Base-by-base conservation (phyloP, 2,888 invertebrate species). In the Eupithecia vulgata region DNA sequence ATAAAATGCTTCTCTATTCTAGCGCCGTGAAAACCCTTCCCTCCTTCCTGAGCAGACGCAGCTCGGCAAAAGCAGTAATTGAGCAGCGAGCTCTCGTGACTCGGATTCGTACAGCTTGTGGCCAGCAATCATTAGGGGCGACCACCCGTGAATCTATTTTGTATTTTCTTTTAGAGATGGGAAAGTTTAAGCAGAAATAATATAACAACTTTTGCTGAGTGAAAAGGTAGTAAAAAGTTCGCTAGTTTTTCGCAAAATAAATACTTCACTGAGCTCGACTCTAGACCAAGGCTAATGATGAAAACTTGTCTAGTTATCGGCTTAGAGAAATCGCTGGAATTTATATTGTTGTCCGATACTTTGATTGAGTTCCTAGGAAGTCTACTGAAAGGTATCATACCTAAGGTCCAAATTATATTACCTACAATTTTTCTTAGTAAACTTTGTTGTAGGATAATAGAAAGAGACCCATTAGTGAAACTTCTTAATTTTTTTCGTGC, bases 91-190 rank as follows among this genome's bases (percentile, higher is more conserved):
- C 68, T 81, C 81, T 86, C 85, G 85, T 85, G 84, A 85, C 84
- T 80, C 25, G 71, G 80, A 76, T 75, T 76, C 73, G 72, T 78
- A 75, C 74, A 79, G 79, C 79, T 79, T 79, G 82, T 82, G 82
- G 83, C 83, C 81, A 67, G 84, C 83, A 84, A 87, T 88, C 85
- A 86, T 86, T 81, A 85, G 82, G 83, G 79, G 81, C 85, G 88
- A 87, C 90, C 90, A 90, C 89, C 90, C 87, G 87, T 84, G 85
- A 88, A 86, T 84, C 84, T 87, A 84, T 87, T 86, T 85, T 81
- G 83, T 82, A 81, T 81, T 76, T 76, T 59, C 71, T 72, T 70
- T 48, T 69, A 76, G 74, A 68, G 72, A 66, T 78, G 78, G 73
- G 76, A 80, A 77, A 77, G 75, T 71, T 21, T 67, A 42, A 69